A percentile compares a stretch with the other conserved stretches of the same genome.
Evolutionary conservation across 2,888 invertebrate genomes (phyloP).

Genomic region (Meteorus cinctellus): DNA sequence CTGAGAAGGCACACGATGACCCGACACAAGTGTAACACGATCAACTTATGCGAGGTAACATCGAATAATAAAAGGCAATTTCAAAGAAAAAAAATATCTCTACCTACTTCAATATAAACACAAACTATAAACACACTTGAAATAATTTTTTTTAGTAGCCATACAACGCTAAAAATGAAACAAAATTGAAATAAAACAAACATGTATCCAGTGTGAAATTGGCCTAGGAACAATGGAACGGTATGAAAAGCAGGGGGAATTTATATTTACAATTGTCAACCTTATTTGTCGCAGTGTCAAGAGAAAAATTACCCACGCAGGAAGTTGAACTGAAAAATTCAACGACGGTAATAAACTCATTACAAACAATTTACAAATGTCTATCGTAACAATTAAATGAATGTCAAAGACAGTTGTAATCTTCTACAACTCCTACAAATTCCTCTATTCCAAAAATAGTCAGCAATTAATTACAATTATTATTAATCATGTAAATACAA

Average conservation of each 20-base stretch:
- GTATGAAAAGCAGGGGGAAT: not conserved
- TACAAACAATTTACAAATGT: not conserved
- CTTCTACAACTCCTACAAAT: not conserved
- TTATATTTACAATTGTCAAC: constrained; percentile 10
- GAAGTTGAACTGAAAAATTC: constrained; percentile 1
- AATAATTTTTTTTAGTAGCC: not conserved
- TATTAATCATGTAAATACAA: not conserved
- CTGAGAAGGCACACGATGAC: constrained; percentile 17
- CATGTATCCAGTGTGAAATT: not conserved
- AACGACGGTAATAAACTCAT: not conserved
- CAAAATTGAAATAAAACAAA: not conserved
- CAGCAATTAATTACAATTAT: not conserved
- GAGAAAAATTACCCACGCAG: not conserved
- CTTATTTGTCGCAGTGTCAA: not conserved
- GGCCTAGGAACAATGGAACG: not conserved
- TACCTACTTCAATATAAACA: not conserved
- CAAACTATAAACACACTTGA: not conserved
- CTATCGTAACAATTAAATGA: constrained; percentile 10
- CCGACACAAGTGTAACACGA: constrained; percentile 46
- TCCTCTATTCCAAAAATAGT: not conserved
- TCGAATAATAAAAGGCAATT: not conserved
- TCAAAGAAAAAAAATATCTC: not conserved
- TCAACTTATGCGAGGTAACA: constrained; percentile 26
- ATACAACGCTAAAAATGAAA: not conserved
- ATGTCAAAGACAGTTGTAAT: not conserved